A percentile compares a stretch with the other conserved stretches of the same genome.
phyloP scores from a whole-genome alignment of 2,113 vertebrate genomes.

The Echinops telfairi region DNA sequence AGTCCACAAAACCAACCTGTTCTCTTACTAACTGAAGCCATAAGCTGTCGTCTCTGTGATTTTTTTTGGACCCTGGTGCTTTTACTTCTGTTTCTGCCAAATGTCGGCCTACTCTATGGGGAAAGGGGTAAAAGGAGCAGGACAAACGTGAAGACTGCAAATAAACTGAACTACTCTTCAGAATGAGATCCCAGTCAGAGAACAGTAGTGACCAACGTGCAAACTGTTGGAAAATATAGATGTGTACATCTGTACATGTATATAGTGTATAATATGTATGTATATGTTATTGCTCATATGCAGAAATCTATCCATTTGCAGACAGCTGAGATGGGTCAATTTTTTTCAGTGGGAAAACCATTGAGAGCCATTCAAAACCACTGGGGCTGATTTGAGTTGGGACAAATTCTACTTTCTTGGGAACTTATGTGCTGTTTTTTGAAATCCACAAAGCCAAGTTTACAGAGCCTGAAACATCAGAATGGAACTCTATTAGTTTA shows the following conservation, averaged over 20 bases:
- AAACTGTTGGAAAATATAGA: conserved; percentile 79
- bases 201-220: conserved; percentile 66
- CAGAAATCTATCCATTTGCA: conserved; percentile 81
- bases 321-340: conserved; percentile 61
- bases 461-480: conserved; percentile 53
- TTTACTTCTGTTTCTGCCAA: conserved; percentile 88
- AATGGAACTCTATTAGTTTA: background rate
- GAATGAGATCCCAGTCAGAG: conserved; percentile 63
- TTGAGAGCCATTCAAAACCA: conserved; percentile 70
- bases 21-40: conserved; percentile 86
- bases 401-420: conserved; percentile 36
- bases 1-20: conserved; percentile 80
- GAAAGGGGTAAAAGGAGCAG: conserved; percentile 73
- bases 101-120: conserved; percentile 82
- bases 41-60: conserved; percentile 82
- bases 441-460: conserved; percentile 47
- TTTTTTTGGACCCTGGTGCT: conserved; percentile 86
- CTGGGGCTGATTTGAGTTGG: conserved; percentile 44
- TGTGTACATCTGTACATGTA: conserved; percentile 83
- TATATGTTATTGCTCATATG: conserved; percentile 83
- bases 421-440: conserved; percentile 50
- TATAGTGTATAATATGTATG: conserved; percentile 83
- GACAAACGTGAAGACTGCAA: conserved; percentile 76
- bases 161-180: conserved; percentile 59
- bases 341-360: conserved; percentile 75